These are phyloP conservation scores for Drosophila percnosoma DNA, from an alignment of 2,888 invertebrate species.

Conservation along the genomic window DNA sequence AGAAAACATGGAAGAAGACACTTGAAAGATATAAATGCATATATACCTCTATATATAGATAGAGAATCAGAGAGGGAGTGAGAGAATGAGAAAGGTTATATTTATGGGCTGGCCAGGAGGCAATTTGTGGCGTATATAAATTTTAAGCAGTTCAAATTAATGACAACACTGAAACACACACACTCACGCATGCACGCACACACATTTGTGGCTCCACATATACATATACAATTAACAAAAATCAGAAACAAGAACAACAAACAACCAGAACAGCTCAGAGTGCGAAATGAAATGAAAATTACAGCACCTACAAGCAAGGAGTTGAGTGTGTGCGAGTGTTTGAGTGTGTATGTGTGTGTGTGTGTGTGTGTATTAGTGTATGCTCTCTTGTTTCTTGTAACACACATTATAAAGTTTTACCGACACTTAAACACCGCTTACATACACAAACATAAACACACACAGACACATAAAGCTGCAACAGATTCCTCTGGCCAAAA, in stretches of 20 bases:
- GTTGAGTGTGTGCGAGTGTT: conserved; percentile 2
- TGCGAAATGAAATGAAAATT: conserved; percentile 67
- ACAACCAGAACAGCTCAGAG: conserved; percentile 25
- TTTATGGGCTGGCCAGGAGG: conserved; percentile 51
- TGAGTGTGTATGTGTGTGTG: not conserved
- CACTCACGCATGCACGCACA: conserved; percentile 28
- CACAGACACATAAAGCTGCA: conserved; percentile 39
- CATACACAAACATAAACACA: conserved; percentile 46
- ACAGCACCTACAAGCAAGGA: conserved; percentile 34
- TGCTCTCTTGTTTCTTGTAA: conserved; percentile 57
- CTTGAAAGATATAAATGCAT: not conserved
- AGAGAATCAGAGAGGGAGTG: not conserved
- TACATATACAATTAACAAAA: conserved; percentile 66
- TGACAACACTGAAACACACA: conserved; percentile 55
- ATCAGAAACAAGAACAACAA: conserved; percentile 49
- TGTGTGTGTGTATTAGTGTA: conserved; percentile 2
- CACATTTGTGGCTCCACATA: conserved; percentile 29
- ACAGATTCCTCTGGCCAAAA: conserved; percentile 50
- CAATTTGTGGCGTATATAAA: conserved; percentile 63
- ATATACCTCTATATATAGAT: not conserved
- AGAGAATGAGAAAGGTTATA: conserved; percentile 3
- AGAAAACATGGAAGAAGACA: not conserved
- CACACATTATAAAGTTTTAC: conserved; percentile 75
- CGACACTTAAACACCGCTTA: conserved; percentile 66
- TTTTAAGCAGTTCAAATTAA: conserved; percentile 71